These are phyloP conservation scores for Poecilia gillii DNA, from an alignment of 2,797 vertebrate genomes.

Conservation along the genomic window DNA sequence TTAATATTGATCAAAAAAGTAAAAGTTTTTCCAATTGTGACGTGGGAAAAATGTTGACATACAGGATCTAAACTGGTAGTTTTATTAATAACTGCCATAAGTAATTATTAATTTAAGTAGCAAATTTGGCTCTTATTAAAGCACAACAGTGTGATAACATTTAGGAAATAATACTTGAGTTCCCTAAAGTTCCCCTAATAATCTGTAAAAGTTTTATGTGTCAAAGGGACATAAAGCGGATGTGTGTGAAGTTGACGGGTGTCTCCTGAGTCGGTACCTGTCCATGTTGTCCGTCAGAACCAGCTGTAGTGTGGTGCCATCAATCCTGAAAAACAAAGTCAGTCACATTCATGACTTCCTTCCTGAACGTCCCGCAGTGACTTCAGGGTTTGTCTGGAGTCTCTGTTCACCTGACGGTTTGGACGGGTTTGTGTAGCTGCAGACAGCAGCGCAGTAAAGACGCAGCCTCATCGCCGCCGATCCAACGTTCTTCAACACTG, in stretches of 20 bases:
- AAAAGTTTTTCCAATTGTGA: too few relatives aligned
- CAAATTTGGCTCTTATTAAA: too few relatives aligned
- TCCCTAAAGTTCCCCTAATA: neutral
- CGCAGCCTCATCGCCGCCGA: conserved; percentile 46
- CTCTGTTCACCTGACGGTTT: conserved; percentile 44
- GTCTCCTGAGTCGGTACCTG: conserved; percentile 37
- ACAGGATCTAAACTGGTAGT: too few relatives aligned
- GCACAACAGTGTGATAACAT: neutral
- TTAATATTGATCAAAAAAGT: too few relatives aligned
- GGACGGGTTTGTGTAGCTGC: conserved; percentile 41
- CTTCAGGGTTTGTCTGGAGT: neutral
- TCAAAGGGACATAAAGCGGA: neutral
- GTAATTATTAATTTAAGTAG: too few relatives aligned
- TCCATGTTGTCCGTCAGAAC: conserved; percentile 33
- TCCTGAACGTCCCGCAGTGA: neutral
- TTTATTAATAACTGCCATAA: too few relatives aligned
- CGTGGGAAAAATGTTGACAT: too few relatives aligned
- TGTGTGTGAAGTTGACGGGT: neutral
- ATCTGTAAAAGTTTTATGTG: neutral
- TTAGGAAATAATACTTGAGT: neutral
- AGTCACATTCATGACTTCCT: neutral
- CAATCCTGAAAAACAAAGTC: conserved; percentile 46
- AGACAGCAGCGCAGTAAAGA: conserved; percentile 54
- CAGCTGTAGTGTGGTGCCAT: conserved; percentile 54
- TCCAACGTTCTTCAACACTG: conserved; percentile 66